Evolutionary conservation across 2,888 invertebrate species (phyloP), one percentile per base, ranked within the genome.

Genomic region (Netelia virgata): DNA sequence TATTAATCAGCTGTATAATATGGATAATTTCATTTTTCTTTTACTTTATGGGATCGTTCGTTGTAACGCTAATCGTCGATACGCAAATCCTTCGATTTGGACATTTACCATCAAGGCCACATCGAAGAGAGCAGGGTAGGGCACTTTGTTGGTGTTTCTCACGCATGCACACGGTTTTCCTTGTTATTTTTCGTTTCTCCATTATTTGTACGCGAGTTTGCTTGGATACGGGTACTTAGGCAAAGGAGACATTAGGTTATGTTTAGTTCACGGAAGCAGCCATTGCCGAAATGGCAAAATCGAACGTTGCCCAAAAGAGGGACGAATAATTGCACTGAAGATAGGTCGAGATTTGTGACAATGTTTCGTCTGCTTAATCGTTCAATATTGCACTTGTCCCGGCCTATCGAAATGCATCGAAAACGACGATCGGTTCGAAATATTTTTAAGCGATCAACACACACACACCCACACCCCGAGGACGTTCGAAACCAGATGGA

Each of bases 301-400:
- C 47, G 47, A 47, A 47, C 14, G 47, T 47, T 47, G 10, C 3
- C 14, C 47, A 1, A 47, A 14, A 14, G 47, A 47, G 14, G 36
- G 36, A 36, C 41, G 23, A 68, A 82, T 63, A 82, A 84, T 91
- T 93, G 93, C 93, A 93, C 90, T 80, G 87, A 90, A 93, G 93
- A 91, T 91, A 94, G 94, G 93, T 91, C 93, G 94, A 93, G 94
- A 94, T 92, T 89, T 88, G 94, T 94, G 93, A 90, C 94, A 94
- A 94, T 94, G 93, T 94, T 93, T 90, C 90, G 90, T 90, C 79
- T 72, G 73, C 20, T 77, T 84, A 82, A 79, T 85, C 79, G 83
- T 85, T 86, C 90, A 94, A 94, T 94, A 94, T 94, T 94, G 94
- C 94, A 94, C 94, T 94, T 92, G 94, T 94, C 94, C 94, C 94